Base-by-base conservation (phyloP, 2,113 vertebrate species). In the Sinosuthora webbiana region DNA sequence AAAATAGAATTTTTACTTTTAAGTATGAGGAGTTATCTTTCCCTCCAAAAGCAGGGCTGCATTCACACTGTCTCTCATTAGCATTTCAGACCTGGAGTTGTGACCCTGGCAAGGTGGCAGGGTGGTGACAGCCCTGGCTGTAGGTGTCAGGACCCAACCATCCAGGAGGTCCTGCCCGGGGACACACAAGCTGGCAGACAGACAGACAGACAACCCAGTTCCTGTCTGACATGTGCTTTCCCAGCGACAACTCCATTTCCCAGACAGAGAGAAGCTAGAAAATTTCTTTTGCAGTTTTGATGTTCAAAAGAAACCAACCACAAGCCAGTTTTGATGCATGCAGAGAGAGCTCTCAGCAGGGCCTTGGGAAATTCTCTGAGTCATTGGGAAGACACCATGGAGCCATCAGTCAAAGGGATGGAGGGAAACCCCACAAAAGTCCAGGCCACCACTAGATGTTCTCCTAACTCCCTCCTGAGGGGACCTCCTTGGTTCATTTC, bases 131-230 rank as follows among this genome's bases (percentile, higher is more conserved):
- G 41, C 31, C 47, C 62, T 55, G 59, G 41, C 45, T 78, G 49
- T 13, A 49, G 24, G 37, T 42, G 45, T 22, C 31, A 41, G 0
- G 1, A 21, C 45, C 24, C 37, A 62, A 0, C 24, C 3, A 2
- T 6, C 33, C 59, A 50, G 30, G 30, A 65, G 2, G 8, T 39
- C 33, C 55, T 49, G 16, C 13, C 50, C 41, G 71, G 33, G 15
- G 20, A 44, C 59, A 81, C 50, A 65, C 25, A 74, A 28, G 44
- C 27, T 52, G 53, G 6, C 27, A 63, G 63, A 70, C 15, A 64
- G 57, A 33, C 53, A 55, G 44, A 22, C 42, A 65, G 60, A 19
- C 17, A 63, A 28, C 11, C 8, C 28, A 28, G 44, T 30, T 81
- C 37, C 37, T 18, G 4, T 45, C 44, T 62, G 49, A 63, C 15